Evolutionary conservation across 2,797 vertebrate species (phyloP).

Genomic region (Rhabdomys pumilio): DNA sequence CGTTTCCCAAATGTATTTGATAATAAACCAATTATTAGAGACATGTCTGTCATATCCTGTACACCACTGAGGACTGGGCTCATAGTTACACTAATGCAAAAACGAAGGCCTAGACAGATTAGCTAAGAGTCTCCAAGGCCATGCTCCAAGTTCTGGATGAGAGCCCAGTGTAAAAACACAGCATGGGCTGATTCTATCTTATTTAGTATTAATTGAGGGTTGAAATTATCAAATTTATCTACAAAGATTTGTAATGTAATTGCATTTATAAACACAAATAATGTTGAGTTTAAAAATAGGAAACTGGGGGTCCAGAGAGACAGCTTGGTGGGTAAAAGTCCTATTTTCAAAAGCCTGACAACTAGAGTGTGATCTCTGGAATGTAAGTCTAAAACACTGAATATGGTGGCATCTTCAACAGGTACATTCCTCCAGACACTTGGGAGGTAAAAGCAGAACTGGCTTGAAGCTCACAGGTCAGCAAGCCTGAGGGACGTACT

Average conservation of each 20-base stretch:
- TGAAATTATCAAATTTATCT: background rate
- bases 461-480: background rate
- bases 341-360: background rate
- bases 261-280: constrained; percentile 19
- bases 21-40: constrained; percentile 29
- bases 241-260: constrained; percentile 33
- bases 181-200: background rate
- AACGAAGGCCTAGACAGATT: constrained; percentile 11
- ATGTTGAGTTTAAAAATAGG: constrained; percentile 46
- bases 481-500: background rate
- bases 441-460: background rate
- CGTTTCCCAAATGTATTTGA: background rate
- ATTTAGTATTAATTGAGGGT: constrained; percentile 25
- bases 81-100: constrained; percentile 16
- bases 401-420: background rate
- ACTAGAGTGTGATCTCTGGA: background rate
- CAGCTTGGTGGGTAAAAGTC: no score
- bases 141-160: background rate
- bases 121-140: constrained; percentile 38
- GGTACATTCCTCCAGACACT: background rate
- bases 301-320: background rate
- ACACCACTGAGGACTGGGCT: background rate
- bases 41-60: background rate
- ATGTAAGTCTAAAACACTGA: background rate
- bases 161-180: constrained; percentile 41